Percentiles rank a stretch among this genome's conserved stretches.
Conservation (phyloP, 1,140 invertebrate species). For the Oreohelix idahoensis region DNA sequence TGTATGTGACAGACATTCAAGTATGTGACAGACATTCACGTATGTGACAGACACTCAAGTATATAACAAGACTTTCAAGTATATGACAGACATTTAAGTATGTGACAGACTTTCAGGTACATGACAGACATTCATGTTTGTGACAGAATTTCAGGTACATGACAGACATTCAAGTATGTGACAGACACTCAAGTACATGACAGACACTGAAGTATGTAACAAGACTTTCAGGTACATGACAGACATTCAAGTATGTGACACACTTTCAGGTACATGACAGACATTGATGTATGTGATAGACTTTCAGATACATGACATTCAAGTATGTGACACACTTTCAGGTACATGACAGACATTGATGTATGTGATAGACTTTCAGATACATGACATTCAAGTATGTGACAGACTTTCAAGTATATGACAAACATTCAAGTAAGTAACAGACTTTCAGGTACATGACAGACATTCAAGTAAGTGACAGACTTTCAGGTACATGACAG, state of each 20-base stretch:
- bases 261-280: too few species aligned
- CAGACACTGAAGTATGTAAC: neutral
- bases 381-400: neutral
- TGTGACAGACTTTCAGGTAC: neutral
- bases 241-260: neutral
- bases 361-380: neutral
- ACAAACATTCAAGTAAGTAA: too few species aligned
- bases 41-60: neutral
- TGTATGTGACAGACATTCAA: too few species aligned
- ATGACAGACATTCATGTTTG: too few species aligned
- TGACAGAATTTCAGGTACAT: neutral
- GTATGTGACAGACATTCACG: neutral
- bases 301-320: neutral
- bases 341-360: neutral
- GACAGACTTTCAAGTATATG: too few species aligned
- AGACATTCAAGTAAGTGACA: too few species aligned
- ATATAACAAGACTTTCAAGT: neutral
- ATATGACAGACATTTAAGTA: too few species aligned
- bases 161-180: too few species aligned
- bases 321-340: neutral
- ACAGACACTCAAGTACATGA: neutral
- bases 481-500: too few species aligned
- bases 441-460: too few species aligned
- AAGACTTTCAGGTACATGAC: too few species aligned
- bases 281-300: neutral